These are phyloP conservation scores for Frieseomelitta varia DNA, from an alignment of 1,140 invertebrate species.

Conservation along the genomic window DNA sequence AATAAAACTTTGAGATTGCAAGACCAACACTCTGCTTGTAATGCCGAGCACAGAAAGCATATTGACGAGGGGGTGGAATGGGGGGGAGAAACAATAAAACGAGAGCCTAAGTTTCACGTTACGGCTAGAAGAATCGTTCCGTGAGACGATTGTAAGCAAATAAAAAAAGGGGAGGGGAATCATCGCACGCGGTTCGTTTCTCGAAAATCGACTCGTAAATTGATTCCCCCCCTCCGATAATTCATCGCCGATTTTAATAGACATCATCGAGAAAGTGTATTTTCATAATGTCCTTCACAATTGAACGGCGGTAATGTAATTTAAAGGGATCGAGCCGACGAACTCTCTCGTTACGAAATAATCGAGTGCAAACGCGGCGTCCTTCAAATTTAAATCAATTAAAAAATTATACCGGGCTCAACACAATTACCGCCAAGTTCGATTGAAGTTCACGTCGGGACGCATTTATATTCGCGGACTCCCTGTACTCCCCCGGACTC, in stretches of 20 bases:
- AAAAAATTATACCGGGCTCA: constrained; percentile 44
- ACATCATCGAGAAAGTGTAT: background rate
- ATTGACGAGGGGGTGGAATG: no score
- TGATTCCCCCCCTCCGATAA: no score
- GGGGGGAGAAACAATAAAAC: constrained; percentile 30
- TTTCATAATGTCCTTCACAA: background rate
- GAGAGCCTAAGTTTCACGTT: background rate
- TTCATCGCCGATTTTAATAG: background rate
- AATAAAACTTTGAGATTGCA: background rate
- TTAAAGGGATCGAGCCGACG: background rate
- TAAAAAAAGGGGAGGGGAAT: background rate
- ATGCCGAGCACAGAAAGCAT: background rate
- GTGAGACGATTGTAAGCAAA: constrained; percentile 10
- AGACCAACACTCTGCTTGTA: background rate
- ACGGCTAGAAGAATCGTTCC: background rate
- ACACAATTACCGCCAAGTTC: constrained; percentile 33
- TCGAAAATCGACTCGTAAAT: no score
- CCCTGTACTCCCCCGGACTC: constrained; percentile 3
- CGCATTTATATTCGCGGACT: constrained; percentile 28
- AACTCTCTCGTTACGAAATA: background rate
- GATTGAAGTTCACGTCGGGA: constrained; percentile 34
- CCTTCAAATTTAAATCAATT: constrained; percentile 38
- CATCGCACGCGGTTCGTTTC: no score
- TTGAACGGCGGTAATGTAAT: background rate
- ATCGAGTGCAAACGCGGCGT: background rate